Evolutionary conservation across 2,797 vertebrate species (phyloP).

Genomic region (Podarcis siculus): DNA sequence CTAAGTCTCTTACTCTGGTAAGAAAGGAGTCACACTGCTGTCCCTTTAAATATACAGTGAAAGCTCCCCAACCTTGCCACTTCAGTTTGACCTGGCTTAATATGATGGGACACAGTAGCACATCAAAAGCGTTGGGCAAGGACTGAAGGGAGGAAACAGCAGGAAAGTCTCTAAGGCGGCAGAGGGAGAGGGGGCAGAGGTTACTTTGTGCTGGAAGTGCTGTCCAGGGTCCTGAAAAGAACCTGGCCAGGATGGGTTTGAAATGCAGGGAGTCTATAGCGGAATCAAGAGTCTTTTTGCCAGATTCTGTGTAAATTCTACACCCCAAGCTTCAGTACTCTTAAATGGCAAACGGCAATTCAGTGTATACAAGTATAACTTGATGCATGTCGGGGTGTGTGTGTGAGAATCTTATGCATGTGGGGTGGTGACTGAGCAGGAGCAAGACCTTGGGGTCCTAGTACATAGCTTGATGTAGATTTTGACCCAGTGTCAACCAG

Average conservation of each 20-base stretch:
- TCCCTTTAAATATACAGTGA: conserved; percentile 41
- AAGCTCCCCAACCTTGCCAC: conserved; percentile 51
- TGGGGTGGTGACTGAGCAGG: no score
- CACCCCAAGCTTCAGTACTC: background rate
- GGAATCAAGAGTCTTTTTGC: no score
- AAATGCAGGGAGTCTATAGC: background rate
- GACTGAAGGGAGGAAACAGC: background rate
- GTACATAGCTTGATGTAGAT: background rate
- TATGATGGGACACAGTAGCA: conserved; percentile 43
- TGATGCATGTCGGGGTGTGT: no score
- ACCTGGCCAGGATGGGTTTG: no score
- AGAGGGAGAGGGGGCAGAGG: background rate
- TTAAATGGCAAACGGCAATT: background rate
- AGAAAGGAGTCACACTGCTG: background rate
- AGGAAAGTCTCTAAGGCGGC: background rate
- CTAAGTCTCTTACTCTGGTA: background rate
- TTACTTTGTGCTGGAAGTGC: background rate
- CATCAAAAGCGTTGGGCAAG: background rate
- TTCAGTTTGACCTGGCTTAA: conserved; percentile 30
- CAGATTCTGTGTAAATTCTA: background rate
- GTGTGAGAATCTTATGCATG: no score
- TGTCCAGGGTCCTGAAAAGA: background rate
- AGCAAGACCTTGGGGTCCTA: no score
- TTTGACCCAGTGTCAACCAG: background rate
- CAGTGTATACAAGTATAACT: no score